These are phyloP conservation scores for Lota lota DNA, from an alignment of 2,113 vertebrate genomes.

Conservation along the genomic window DNA sequence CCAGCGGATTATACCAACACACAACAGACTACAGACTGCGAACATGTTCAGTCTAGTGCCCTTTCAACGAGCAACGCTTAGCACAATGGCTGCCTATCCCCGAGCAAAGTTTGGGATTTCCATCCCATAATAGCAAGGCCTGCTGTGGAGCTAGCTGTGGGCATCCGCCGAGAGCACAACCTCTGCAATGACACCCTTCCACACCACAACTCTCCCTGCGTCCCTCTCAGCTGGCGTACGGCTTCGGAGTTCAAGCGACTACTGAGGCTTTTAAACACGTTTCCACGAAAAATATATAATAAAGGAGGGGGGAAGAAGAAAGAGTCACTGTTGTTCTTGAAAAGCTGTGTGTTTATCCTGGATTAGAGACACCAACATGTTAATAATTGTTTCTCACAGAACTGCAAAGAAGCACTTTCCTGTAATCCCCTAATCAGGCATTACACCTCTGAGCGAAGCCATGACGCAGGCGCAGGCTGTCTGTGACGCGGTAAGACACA, in stretches of 20 bases:
- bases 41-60: constrained; percentile 73
- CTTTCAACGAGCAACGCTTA: constrained; percentile 65
- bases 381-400: constrained; percentile 86
- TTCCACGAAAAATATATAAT: constrained; percentile 1
- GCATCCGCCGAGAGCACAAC: constrained; percentile 59
- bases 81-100: constrained; percentile 66
- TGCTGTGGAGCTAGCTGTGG: constrained; percentile 57
- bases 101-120: constrained; percentile 61
- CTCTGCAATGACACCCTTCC: constrained; percentile 64
- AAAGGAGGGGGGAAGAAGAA: constrained; percentile 41
- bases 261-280: constrained; percentile 61
- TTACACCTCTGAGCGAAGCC: constrained; percentile 83
- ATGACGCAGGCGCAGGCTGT: constrained; percentile 61
- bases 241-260: constrained; percentile 78
- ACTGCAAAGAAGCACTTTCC: constrained; percentile 83
- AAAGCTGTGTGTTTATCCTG: constrained; percentile 85
- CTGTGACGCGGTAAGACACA: constrained; percentile 47
- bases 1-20: constrained; percentile 76
- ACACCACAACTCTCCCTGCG: constrained; percentile 54
- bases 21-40: constrained; percentile 74
- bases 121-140: constrained; percentile 48
- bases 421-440: constrained; percentile 86
- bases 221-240: constrained; percentile 64
- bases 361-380: constrained; percentile 85
- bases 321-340: constrained; percentile 80